These are phyloP conservation scores for Digitonthophagus gazella DNA, from an alignment of 2,888 invertebrate species.

Conservation along the genomic window DNA sequence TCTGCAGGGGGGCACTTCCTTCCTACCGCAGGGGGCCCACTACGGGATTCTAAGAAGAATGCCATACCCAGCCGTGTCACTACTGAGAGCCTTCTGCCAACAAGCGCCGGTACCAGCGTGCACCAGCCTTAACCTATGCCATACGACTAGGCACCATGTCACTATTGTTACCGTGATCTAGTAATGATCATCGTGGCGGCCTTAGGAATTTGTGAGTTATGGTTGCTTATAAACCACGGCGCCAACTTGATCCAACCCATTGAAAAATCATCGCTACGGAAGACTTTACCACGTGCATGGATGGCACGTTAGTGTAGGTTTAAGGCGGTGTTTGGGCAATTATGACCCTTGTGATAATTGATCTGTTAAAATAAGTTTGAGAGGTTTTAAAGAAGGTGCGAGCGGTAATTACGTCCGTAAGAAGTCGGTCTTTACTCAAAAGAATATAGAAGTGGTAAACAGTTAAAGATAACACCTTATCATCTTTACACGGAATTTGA, in stretches of 20 bases:
- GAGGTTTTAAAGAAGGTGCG: not conserved
- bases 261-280: not conserved
- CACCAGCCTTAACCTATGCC: not conserved
- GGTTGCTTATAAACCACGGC: slow-evolving; percentile 11
- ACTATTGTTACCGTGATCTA: slow-evolving; percentile 28
- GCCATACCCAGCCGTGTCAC: slow-evolving; percentile 32
- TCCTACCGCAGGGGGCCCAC: slow-evolving; percentile 38
- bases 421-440: not conserved
- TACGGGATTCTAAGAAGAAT: slow-evolving; percentile 36
- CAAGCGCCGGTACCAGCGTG: slow-evolving; percentile 13
- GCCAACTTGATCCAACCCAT: not conserved
- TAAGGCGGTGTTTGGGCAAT: not conserved
- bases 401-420: not conserved
- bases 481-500: no score
- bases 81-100: slow-evolving; percentile 21
- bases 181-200: slow-evolving; percentile 29
- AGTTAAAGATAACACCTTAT: no score
- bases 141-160: not conserved
- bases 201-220: slow-evolving; percentile 33
- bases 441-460: no score
- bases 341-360: not conserved
- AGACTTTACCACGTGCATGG: not conserved
- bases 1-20: slow-evolving; percentile 37
- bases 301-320: not conserved
- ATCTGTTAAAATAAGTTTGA: not conserved